Evolutionary conservation across 2,797 vertebrate genomes (phyloP).

Genomic region (Pagetopsis macropterus): DNA sequence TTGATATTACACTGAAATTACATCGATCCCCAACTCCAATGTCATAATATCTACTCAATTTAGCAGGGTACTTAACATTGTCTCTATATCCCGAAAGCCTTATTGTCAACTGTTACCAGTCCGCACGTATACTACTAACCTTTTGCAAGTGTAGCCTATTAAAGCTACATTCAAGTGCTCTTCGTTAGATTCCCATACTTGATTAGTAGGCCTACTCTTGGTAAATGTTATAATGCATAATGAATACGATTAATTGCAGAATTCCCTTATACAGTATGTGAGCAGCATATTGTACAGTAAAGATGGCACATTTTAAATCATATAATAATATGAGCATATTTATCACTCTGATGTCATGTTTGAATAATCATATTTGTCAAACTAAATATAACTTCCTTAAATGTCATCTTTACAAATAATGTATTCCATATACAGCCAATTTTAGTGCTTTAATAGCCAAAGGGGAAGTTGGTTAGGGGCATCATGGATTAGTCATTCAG

Average conservation of each 20-base stretch:
- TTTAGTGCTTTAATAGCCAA: background rate
- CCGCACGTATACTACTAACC: background rate
- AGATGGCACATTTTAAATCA: slow-evolving; percentile 5
- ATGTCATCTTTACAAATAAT: background rate
- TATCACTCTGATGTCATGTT: slow-evolving; percentile 3
- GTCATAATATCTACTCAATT: background rate
- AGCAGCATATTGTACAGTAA: background rate
- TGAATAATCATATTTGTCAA: slow-evolving; percentile 2
- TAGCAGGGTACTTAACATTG: background rate
- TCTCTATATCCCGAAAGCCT: too few relatives aligned
- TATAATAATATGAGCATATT: background rate
- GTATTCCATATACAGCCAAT: background rate
- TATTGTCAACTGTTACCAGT: background rate
- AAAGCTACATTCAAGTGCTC: slow-evolving; percentile 44
- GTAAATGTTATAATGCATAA: background rate
- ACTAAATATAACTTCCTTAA: background rate
- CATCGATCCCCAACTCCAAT: background rate
- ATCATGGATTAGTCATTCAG: background rate
- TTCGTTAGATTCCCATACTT: slow-evolving; percentile 1
- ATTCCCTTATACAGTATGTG: background rate
- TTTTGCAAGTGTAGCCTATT: slow-evolving; percentile 4
- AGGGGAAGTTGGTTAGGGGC: slow-evolving; percentile 2
- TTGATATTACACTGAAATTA: background rate
- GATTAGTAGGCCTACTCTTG: background rate
- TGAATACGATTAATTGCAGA: background rate